Evolutionary conservation across 2,797 vertebrate species (phyloP).

Genomic region (Rhincodon typus): DNA sequence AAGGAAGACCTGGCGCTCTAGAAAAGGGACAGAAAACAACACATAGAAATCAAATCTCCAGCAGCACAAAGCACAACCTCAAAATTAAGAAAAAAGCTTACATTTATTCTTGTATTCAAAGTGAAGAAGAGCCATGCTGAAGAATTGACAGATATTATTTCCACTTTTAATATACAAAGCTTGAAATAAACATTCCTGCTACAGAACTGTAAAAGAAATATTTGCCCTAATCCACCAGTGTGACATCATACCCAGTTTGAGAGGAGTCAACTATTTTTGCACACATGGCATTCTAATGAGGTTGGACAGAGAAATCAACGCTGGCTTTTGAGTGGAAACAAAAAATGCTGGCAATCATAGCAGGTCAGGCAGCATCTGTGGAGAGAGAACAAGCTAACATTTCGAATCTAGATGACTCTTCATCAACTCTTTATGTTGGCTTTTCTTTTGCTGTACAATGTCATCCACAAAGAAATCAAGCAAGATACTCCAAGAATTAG

Average conservation of each 20-base stretch:
- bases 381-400: no score
- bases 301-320: neutral
- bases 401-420: neutral
- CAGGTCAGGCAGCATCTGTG: neutral
- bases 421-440: no score
- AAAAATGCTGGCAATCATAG: neutral
- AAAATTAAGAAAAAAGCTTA: neutral
- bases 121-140: neutral
- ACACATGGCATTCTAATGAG: neutral
- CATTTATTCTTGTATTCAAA: neutral
- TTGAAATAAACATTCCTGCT: neutral
- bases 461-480: neutral
- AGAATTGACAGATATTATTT: neutral
- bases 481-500: neutral
- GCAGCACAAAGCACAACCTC: neutral
- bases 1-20: conserved; percentile 95
- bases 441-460: neutral
- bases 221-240: neutral
- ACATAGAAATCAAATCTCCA: neutral
- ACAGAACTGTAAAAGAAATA: neutral
- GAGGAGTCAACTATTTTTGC: neutral
- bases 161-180: neutral
- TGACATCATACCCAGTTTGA: neutral
- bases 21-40: neutral
- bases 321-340: neutral